Evolutionary conservation across 1,140 invertebrate species (phyloP), one percentile per base, ranked within the genome.

Genomic region (Pemphigus obesinymphae): DNA sequence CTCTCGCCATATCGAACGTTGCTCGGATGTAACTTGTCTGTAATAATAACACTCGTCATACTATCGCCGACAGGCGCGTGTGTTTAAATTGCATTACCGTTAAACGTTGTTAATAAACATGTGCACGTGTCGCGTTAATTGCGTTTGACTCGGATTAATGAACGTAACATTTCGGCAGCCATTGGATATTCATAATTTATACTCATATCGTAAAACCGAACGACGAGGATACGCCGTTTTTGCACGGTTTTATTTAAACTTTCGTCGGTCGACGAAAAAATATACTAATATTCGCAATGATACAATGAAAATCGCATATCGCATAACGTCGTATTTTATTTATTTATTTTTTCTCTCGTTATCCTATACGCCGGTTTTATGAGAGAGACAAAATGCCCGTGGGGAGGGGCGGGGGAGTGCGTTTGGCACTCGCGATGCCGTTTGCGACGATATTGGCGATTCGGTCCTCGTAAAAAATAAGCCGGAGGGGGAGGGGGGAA

Each of bases 61-160:
- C 5, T n/a, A n/a, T 29, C 23, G 68, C 48, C 7, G 68, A 31
- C 68, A 13, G 68, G 23, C 43, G 26, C 10, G 43, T 11, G 3
- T 20, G 26, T 48, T 48, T 73, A 73, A 70, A 73, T 73, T 31
- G 26, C 15, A 31, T 73, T 73, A 73, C 43, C 15, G 70, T 73
- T 50, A 31, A 73, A 73, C n/a, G 31, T 31, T 29, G 50, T 73
- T 73, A 48, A 73, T 73, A 37, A 73, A 50, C 43, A 29, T 48
- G 15, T 15, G n/a, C 66, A 17, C 26, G 43, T 31, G 26, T 48
- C 4, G 43, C 20, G 26, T 31, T 73, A 50, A 73, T 73, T 48
- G 10, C 43, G 23, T 73, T 31, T 37, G 70, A 73, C 70, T 73
- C 43, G 26, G 70, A 73, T 73, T 73, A 73, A 73, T 73, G 70